These are phyloP conservation scores for Crenuchus spilurus DNA, from an alignment of 2,797 vertebrate genomes.

Conservation along the genomic window DNA sequence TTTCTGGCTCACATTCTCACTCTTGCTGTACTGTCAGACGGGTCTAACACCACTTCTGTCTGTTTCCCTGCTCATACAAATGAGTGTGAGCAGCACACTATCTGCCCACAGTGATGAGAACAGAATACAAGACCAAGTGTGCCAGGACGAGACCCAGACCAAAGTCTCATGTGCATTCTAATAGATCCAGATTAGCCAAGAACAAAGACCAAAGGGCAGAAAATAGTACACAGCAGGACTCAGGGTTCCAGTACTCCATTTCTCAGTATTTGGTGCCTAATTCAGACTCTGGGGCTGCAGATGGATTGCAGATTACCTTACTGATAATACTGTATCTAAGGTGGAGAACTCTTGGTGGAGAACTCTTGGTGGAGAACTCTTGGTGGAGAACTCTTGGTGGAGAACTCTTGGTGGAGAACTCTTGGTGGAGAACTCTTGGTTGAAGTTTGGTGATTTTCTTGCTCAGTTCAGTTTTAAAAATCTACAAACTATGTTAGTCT, in stretches of 20 bases:
- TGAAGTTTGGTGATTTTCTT: too few relatives aligned
- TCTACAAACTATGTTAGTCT: too few relatives aligned
- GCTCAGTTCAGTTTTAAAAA: too few relatives aligned
- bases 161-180: background rate
- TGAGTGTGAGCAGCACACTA: background rate
- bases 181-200: background rate
- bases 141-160: background rate
- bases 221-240: background rate
- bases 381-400: too few relatives aligned
- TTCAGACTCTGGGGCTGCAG: too few relatives aligned
- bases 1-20: too few relatives aligned
- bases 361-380: too few relatives aligned
- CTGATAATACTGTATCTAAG: too few relatives aligned
- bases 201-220: background rate
- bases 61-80: background rate
- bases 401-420: too few relatives aligned
- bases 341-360: too few relatives aligned
- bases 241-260: background rate
- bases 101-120: background rate
- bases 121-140: background rate
- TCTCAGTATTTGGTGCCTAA: too few relatives aligned
- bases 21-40: background rate
- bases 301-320: background rate
- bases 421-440: too few relatives aligned
- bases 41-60: background rate